These are phyloP conservation scores for Malthinus flaveolus DNA, from an alignment of 2,888 invertebrate species.

Conservation along the genomic window DNA sequence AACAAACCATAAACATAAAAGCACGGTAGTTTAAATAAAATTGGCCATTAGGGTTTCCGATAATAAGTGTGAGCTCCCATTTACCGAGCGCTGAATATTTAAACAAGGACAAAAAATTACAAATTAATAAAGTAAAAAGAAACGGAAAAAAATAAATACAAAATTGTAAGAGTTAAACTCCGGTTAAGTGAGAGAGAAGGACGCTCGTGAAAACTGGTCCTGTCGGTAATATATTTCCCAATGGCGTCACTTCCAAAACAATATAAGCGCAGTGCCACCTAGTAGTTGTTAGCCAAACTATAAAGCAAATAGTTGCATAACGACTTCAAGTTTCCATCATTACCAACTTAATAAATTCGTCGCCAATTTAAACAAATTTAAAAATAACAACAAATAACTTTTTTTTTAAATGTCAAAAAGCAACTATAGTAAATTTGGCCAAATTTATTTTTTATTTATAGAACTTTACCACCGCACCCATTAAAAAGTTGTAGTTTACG, in stretches of 20 bases:
- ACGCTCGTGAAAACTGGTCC: slow-evolving; percentile 11
- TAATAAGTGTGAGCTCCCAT: slow-evolving; percentile 35
- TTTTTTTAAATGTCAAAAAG: too few relatives aligned
- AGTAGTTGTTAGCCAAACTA: slow-evolving; percentile 49
- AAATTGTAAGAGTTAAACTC: slow-evolving; percentile 8
- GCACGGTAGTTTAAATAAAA: slow-evolving; percentile 27
- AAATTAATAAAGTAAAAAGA: slow-evolving; percentile 12
- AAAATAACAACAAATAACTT: too few relatives aligned
- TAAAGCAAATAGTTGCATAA: slow-evolving; percentile 9
- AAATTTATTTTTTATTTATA: background rate
- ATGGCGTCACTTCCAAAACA: slow-evolving; percentile 27
- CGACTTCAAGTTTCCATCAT: background rate
- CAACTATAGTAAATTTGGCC: too few relatives aligned
- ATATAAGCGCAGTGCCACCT: slow-evolving; percentile 45
- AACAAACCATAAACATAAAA: slow-evolving; percentile 47
- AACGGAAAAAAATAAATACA: slow-evolving; percentile 16
- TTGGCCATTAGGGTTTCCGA: slow-evolving; percentile 39
- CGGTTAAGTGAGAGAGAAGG: slow-evolving; percentile 3
- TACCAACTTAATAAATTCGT: background rate
- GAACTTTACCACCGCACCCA: slow-evolving; percentile 1
- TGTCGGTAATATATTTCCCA: slow-evolving; percentile 31
- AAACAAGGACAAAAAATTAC: slow-evolving; percentile 23
- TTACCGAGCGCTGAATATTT: slow-evolving; percentile 9
- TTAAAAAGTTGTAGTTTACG: slow-evolving; percentile 5
- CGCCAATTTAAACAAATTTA: too few relatives aligned